phyloP scores from a whole-genome alignment of 2,888 invertebrate genomes.

The Habroteleia sp. region DNA sequence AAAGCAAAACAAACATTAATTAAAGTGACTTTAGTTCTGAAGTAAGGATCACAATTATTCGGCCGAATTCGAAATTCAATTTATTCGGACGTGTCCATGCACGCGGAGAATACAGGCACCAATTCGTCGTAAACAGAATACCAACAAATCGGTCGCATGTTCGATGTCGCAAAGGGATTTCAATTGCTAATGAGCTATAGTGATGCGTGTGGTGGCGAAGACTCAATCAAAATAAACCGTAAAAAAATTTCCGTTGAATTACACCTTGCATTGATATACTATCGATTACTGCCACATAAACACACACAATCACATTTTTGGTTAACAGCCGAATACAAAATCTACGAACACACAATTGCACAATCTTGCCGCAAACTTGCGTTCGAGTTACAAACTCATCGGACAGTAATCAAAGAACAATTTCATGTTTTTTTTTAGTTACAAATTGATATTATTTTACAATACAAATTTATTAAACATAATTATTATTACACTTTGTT shows the following conservation, averaged over 20 bases:
- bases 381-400: too few relatives aligned
- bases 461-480: too few relatives aligned
- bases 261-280: slow-evolving; percentile 25
- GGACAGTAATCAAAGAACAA: too few relatives aligned
- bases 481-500: too few relatives aligned
- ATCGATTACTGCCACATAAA: slow-evolving; percentile 15
- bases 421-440: too few relatives aligned
- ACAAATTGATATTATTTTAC: too few relatives aligned
- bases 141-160: slow-evolving; percentile 62
- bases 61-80: slow-evolving; percentile 52
- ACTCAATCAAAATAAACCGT: slow-evolving; percentile 18
- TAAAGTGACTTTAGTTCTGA: slow-evolving; percentile 28
- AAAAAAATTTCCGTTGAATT: slow-evolving; percentile 49
- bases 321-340: not conserved
- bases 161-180: slow-evolving; percentile 64
- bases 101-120: slow-evolving; percentile 13
- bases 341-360: not conserved
- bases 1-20: slow-evolving; percentile 41
- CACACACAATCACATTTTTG: slow-evolving; percentile 10
- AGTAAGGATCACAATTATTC: slow-evolving; percentile 49
- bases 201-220: slow-evolving; percentile 41
- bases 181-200: slow-evolving; percentile 64
- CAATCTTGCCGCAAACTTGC: not conserved
- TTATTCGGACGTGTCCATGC: slow-evolving; percentile 47
- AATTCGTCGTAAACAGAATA: slow-evolving; percentile 56